Evolutionary conservation across 2,113 vertebrate species (phyloP).

Genomic region (Cavia porcellus): DNA sequence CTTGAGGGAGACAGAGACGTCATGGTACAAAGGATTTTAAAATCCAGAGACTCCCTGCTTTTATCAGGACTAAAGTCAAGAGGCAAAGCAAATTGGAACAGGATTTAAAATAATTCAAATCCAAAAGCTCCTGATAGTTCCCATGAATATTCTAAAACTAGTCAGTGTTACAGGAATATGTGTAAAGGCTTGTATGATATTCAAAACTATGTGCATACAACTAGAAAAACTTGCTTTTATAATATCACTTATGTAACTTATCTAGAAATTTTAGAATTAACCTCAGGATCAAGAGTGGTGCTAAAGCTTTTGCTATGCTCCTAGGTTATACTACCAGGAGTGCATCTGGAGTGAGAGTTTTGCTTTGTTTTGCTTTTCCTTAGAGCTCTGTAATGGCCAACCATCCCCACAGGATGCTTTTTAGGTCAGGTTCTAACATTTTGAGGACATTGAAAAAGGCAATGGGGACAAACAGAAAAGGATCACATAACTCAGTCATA

Average conservation of each 20-base stretch:
- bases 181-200: not conserved
- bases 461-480: slow-evolving; percentile 1
- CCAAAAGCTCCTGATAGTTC: not conserved
- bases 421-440: not conserved
- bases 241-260: not conserved
- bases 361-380: not conserved
- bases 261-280: slow-evolving; percentile 28
- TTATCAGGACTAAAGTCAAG: slow-evolving; percentile 19
- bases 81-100: slow-evolving; percentile 9
- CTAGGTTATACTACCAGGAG: not conserved
- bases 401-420: not conserved
- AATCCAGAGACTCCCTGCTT: slow-evolving; percentile 15
- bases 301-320: not conserved
- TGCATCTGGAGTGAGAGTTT: not conserved
- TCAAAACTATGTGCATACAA: not conserved
- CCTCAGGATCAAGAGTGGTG: not conserved
- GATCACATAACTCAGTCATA: slow-evolving; percentile 1
- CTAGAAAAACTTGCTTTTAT: not conserved
- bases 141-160: slow-evolving; percentile 7
- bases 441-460: slow-evolving; percentile 49
- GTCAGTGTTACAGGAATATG: not conserved
- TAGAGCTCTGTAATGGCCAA: not conserved
- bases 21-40: slow-evolving; percentile 25
- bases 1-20: slow-evolving; percentile 59
- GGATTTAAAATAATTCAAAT: slow-evolving; percentile 43